Percentiles rank a stretch among this genome's conserved stretches.
Conservation (phyloP, 2,113 vertebrate species). For the Siphamia tubifer region DNA sequence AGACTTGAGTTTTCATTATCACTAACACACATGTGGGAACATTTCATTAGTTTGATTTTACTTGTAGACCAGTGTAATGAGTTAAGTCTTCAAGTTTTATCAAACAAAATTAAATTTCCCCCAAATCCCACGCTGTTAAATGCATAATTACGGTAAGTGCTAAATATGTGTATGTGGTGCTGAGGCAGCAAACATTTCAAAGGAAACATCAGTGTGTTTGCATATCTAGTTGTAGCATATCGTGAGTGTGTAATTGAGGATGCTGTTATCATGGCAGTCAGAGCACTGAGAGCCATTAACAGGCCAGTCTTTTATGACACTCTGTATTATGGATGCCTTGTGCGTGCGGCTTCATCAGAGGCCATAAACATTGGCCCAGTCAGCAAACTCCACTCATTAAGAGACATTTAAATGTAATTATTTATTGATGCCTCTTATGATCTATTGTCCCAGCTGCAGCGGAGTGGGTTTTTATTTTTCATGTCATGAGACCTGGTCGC, state of each 20-base stretch:
- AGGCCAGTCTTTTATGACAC: slow-evolving; percentile 72
- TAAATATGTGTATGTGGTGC: slow-evolving; percentile 35
- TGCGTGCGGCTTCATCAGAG: slow-evolving; percentile 73
- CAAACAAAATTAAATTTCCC: slow-evolving; percentile 10
- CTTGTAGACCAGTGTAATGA: too few relatives aligned
- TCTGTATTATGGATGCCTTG: slow-evolving; percentile 77
- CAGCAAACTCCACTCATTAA: slow-evolving; percentile 83
- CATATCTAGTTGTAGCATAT: slow-evolving; percentile 65
- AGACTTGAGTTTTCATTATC: too few relatives aligned
- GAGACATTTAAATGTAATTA: slow-evolving; percentile 83
- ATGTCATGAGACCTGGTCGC: slow-evolving; percentile 39
- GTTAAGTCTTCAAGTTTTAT: neutral
- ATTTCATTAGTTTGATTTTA: too few relatives aligned
- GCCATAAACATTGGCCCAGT: slow-evolving; percentile 73
- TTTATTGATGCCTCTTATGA: slow-evolving; percentile 83
- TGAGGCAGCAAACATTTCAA: slow-evolving; percentile 54
- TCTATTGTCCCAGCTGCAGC: slow-evolving; percentile 71
- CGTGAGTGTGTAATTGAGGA: slow-evolving; percentile 67
- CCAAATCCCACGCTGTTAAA: slow-evolving; percentile 33
- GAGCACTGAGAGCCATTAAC: slow-evolving; percentile 74
- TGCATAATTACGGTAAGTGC: slow-evolving; percentile 24
- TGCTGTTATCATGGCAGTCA: slow-evolving; percentile 68
- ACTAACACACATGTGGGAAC: too few relatives aligned
- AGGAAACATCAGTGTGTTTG: slow-evolving; percentile 58
- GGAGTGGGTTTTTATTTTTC: slow-evolving; percentile 63